Base-by-base conservation (phyloP, 2,888 invertebrate genomes). In the Dasypolia templi region DNA sequence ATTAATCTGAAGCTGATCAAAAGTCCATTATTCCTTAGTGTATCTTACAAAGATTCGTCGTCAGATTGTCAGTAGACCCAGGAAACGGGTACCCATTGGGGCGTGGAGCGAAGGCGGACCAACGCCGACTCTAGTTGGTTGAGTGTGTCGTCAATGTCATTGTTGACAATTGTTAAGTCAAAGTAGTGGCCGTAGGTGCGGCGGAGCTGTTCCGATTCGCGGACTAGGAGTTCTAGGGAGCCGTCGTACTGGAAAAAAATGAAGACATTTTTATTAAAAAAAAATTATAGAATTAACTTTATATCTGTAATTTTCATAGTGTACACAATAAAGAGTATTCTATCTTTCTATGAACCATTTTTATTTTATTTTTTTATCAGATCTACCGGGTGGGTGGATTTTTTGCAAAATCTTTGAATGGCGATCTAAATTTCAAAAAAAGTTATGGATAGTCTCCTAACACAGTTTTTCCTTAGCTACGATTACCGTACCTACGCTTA, bases 91-190 rank as follows among this genome's bases (percentile, higher is more conserved):
- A 99, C 99, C 99, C 99, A 99, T 94, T 99, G 99, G 55, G 99
- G 98, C 87, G 98, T 98, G 90, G 98, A 98, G 93, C 98, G 98
- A 79, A 99, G 98, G 77, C 98, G 97, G 84, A 99, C 99, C 88
- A 99, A 98, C 35, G 99, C 98, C 82, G 98, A 97, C 94, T 99
- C 99, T 87, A 99, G 96, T 82, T 98, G 98, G 61, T 98, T 97
- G 90, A 99, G 99, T 55, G 99, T 99, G 94, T 99, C 99, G 94
- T 99, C 99, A 83, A 99, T 99, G 96, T 99, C 99, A 96, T 99
- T 99, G 97, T 99, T 99, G 83, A 99, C 98, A 91, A 99, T 99
- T 87, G 98, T 99, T 94, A 99, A 97, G 96, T 99, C 99, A 97
- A 99, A 99, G 96, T 99, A 99, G 95, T 99, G 99, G 61, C 99